These are phyloP conservation scores for Sphaerophoria rueppellii DNA, from an alignment of 2,888 invertebrate genomes.

Conservation along the genomic window DNA sequence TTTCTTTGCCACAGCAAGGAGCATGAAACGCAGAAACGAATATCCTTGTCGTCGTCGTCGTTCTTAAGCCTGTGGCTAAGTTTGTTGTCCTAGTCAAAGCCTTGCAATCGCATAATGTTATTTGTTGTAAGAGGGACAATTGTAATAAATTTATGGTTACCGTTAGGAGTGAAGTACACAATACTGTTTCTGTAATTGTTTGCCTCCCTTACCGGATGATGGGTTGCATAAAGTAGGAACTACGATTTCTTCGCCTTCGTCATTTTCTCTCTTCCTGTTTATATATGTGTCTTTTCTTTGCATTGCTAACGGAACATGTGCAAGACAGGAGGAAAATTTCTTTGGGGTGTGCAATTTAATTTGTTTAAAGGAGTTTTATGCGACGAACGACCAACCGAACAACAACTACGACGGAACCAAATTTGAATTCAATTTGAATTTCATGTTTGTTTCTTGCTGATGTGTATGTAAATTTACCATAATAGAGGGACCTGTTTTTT, in stretches of 20 bases:
- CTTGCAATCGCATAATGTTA: background rate
- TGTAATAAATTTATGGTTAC: constrained; percentile 66
- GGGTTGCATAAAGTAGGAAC: constrained; percentile 11
- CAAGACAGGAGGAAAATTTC: background rate
- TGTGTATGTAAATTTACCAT: constrained; percentile 21
- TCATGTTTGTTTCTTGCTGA: constrained; percentile 64
- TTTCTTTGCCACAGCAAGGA: background rate
- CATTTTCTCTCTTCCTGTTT: background rate
- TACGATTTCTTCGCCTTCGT: background rate
- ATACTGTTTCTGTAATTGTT: constrained; percentile 67
- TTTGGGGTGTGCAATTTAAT: constrained; percentile 67
- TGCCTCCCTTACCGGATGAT: constrained; percentile 13
- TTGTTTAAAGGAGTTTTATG: constrained; percentile 59
- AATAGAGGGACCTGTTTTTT: background rate
- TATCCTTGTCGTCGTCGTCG: background rate
- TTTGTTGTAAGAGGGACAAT: constrained; percentile 65
- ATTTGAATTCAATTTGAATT: constrained; percentile 70
- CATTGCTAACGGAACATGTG: background rate
- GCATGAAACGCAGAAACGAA: background rate
- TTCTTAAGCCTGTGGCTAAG: background rate
- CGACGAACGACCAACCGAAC: too few species aligned
- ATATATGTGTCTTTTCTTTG: background rate
- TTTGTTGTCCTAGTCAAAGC: background rate
- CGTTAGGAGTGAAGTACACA: constrained; percentile 61
- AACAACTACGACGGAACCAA: constrained; percentile 42